Base-by-base conservation (phyloP, 2,888 invertebrate genomes). In the Hermaeophaga mercurialis region DNA sequence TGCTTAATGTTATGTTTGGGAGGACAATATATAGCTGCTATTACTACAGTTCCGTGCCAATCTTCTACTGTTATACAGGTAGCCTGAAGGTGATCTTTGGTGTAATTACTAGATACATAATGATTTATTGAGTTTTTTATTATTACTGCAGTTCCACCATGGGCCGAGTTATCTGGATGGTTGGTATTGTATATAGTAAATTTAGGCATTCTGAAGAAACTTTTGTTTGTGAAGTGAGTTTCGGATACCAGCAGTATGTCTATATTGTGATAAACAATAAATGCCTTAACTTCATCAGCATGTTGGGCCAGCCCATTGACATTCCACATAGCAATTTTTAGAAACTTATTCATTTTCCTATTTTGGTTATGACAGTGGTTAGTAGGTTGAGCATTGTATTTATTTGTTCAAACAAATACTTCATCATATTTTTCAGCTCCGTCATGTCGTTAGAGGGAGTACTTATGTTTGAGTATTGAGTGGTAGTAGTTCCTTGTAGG, bases 261-360 rank as follows among this genome's bases (percentile, higher is more conserved):
- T 5, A 22, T 3, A 45, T 28, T 47, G 54, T 63, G 39, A 49
- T 53, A 52, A 45, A 34, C 60, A 43, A 46, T 46, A 43, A 61
- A 28, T 36, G 14, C 34, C 52, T 59, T 57, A 22, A 63, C 34
- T 52, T 64, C 62, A n/a, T 62, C 50, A 24, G 59, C 50, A 52
- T 61, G 62, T 46, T 61, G 56, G 38, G 60, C 31, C 5, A 63
- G 47, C 12, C 61, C 63, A 45, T 63, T 66, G 50, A 59, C 56
- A 49, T 62, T 62, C 61, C 61, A 66, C 39, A 31, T 8, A 9
- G 14, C 46, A 14, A 46, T 28, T 31, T 31, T 46, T 5, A 46
- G 9, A n/a, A 33, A 31, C 33, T 46, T 33, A 14, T 9, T 28
- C 28, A 46, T 28, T 46, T 28, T 33, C 14, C 5, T 31, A 31